A percentile compares a stretch with the other conserved stretches of the same genome.
Evolutionary conservation across 2,113 vertebrate species (phyloP).

Genomic region (Elaphurus davidianus): DNA sequence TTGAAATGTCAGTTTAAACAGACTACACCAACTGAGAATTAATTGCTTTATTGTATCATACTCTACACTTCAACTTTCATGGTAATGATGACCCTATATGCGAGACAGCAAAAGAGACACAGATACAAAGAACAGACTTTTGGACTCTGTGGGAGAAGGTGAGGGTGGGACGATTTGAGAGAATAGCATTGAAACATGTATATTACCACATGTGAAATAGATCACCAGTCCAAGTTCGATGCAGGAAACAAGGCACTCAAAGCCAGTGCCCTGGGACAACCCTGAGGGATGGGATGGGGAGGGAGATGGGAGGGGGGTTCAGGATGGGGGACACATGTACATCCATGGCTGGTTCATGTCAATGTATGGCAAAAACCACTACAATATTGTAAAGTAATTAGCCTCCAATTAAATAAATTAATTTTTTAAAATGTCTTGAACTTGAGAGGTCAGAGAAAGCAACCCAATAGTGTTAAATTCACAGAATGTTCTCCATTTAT

Average conservation of each 20-base stretch:
- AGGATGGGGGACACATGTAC: background rate
- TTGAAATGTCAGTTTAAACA: constrained; percentile 31
- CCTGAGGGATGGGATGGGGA: background rate
- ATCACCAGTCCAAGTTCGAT: background rate
- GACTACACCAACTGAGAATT: constrained; percentile 5
- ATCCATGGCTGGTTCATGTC: background rate
- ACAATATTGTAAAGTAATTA: background rate
- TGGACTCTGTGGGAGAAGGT: background rate
- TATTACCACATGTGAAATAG: background rate
- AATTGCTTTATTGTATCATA: constrained; percentile 17
- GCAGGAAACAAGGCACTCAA: background rate
- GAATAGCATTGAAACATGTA: background rate
- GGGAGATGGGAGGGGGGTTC: background rate
- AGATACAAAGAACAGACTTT: background rate
- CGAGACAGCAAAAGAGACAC: background rate
- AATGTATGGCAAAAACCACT: background rate
- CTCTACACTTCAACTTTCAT: background rate
- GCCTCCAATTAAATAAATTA: background rate
- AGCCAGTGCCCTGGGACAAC: background rate
- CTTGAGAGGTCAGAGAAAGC: background rate
- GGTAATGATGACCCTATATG: background rate
- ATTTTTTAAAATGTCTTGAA: background rate
- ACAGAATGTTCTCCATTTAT: background rate
- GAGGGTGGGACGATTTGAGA: background rate
- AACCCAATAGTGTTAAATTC: background rate